Conservation (phyloP, 2,797 vertebrate genomes). For the Rhadinocentrus ornatus region DNA sequence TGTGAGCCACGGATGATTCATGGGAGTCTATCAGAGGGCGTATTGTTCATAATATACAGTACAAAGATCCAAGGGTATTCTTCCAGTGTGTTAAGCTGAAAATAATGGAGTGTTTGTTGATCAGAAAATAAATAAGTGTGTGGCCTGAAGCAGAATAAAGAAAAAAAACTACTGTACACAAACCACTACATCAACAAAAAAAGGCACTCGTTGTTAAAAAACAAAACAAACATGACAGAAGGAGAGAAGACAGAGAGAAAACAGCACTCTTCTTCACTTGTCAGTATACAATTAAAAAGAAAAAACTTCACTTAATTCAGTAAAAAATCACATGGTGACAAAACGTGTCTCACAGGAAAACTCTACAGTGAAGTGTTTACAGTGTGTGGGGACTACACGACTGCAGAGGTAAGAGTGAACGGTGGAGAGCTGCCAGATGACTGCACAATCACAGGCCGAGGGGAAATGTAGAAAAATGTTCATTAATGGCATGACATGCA, state of each 20-base stretch:
- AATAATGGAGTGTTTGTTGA: slow-evolving; percentile 56
- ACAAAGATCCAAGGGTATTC: slow-evolving; percentile 39
- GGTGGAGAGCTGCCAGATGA: slow-evolving; percentile 67
- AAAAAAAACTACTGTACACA: slow-evolving; percentile 14
- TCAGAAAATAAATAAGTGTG: slow-evolving; percentile 42
- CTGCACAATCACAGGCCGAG: slow-evolving; percentile 61
- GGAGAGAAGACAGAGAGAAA: slow-evolving; percentile 2
- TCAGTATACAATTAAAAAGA: slow-evolving; percentile 13
- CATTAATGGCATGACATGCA: slow-evolving; percentile 36
- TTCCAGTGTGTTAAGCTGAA: slow-evolving; percentile 34
- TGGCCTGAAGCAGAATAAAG: slow-evolving; percentile 46
- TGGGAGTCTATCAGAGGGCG: slow-evolving; percentile 33
- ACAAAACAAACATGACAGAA: slow-evolving; percentile 4
- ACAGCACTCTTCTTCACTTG: slow-evolving; percentile 1
- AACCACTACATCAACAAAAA: slow-evolving; percentile 34
- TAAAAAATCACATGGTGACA: background rate
- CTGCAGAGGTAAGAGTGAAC: slow-evolving; percentile 42
- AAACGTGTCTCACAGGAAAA: slow-evolving; percentile 16
- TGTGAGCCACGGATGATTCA: slow-evolving; percentile 55
- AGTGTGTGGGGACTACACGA: slow-evolving; percentile 9
- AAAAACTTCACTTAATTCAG: slow-evolving; percentile 15
- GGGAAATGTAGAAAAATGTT: slow-evolving; percentile 31
- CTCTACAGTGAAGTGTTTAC: slow-evolving; percentile 18
- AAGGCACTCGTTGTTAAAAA: slow-evolving; percentile 19
- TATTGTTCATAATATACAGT: slow-evolving; percentile 38